phyloP scores from a whole-genome alignment of 2,113 vertebrate genomes.

The Crocuta crocuta region DNA sequence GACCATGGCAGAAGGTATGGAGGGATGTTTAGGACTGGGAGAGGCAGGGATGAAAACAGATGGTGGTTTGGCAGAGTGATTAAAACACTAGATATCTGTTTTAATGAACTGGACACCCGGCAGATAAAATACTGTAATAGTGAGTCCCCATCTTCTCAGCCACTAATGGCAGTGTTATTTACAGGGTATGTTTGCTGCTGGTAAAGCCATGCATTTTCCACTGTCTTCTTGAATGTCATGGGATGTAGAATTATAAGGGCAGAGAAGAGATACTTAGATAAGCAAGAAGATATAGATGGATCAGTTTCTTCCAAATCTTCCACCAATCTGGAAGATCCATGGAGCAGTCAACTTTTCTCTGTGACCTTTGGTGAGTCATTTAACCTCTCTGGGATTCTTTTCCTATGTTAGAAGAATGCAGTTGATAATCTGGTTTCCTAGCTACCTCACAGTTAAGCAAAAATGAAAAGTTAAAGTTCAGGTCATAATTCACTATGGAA shows the following conservation, averaged over 20 bases:
- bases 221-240: not conserved
- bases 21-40: slow-evolving; percentile 57
- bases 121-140: slow-evolving; percentile 83
- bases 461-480: slow-evolving; percentile 8
- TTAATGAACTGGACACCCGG: slow-evolving; percentile 85
- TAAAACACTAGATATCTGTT: slow-evolving; percentile 85
- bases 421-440: not conserved
- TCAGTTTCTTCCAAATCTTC: not conserved
- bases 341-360: not conserved
- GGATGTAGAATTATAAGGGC: slow-evolving; percentile 49
- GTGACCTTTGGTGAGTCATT: slow-evolving; percentile 23
- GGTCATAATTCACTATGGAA: slow-evolving; percentile 27
- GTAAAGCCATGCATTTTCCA: slow-evolving; percentile 52
- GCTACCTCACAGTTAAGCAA: not conserved
- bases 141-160: slow-evolving; percentile 63
- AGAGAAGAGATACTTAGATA: slow-evolving; percentile 1
- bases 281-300: not conserved
- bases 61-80: slow-evolving; percentile 87
- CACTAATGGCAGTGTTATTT: slow-evolving; percentile 79
- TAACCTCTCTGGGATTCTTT: slow-evolving; percentile 32
- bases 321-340: not conserved
- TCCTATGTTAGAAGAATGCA: not conserved
- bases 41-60: slow-evolving; percentile 82
- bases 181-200: slow-evolving; percentile 5
- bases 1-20: slow-evolving; percentile 70